Evolutionary conservation across 2,888 invertebrate genomes (phyloP), one percentile per base, ranked within the genome.

Genomic region (Cantharis rufa): DNA sequence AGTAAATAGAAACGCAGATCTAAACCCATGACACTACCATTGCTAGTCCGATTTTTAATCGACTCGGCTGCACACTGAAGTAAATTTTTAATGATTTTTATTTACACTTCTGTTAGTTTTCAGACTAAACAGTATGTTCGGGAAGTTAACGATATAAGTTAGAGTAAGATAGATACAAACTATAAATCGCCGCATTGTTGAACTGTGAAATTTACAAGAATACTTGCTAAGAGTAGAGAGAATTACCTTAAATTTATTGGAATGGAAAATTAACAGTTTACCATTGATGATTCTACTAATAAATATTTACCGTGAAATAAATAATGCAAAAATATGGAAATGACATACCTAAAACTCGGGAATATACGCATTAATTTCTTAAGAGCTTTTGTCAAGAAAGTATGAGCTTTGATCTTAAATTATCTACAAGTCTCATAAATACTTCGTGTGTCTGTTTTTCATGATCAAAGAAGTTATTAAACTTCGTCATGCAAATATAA

Each of bases 341-440:
- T 24, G 24, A 21, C 21, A 13, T n/a, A 0, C 64, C 64, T 0
- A 21, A 71, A 64, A 64, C 4, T 15, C 16, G 18, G 15, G 10
- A 63, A 64, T 63, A 70, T 18, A 48, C n/a, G 32, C 21, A 66
- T 70, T 74, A 70, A 74, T 74, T 74, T 70, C 74, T 74, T 16
- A 70, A 74, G 64, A 70, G 70, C 74, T 70, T 48, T 70, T 74
- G 28, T 70, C 28, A 61, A 32, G 64, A 64, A 21, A 15, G 63
- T 74, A 63, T 69, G 62, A 70, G 70, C 74, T 74, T 74, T 74
- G 74, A 74, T 74, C 74, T 74, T 32, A 64, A 32, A 74, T 74
- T 69, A 74, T 18, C 70, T 74, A 18, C 27, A 18, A 72, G 69
- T 21, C 64, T 66, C 64, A 21, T 18, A 66, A 66, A 66, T 15